Evolutionary conservation across 2,888 invertebrate genomes (phyloP), one percentile per base, ranked within the genome.

Genomic region (Acanthopleura granulata): DNA sequence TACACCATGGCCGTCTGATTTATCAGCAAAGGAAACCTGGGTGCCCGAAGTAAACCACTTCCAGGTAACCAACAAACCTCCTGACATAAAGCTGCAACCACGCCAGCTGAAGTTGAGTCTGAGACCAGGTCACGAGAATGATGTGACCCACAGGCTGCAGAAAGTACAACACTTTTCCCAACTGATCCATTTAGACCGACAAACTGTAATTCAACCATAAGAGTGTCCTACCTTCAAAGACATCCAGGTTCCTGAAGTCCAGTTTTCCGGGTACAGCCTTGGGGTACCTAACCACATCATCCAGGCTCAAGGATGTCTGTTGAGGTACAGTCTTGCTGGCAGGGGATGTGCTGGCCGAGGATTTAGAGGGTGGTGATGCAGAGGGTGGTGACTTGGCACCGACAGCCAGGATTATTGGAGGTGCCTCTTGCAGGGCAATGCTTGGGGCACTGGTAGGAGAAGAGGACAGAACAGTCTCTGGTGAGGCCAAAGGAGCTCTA

Each of bases 171-270:
- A 40, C 40, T 40, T 6, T 3, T 40, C n/a, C n/a, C 40, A 40
- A 40, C 40, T 40, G 40, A 40, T 3, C 3, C 40, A 40, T 40
- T 9, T 6, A 40, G 40, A 40, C 40, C 40, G 9, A 40, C 9
- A 40, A n/a, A 40, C 9, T 40, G 40, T 9, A 40, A 6, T 40
- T 40, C 4, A 6, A 40, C 9, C 9, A 9, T 40, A 40, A 6
- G 40, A n/a, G n/a, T n/a, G n/a, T n/a, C n/a, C n/a, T 92, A 96
- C 97, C 97, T 94, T 97, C 96, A 92, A 97, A 97, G 91, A 96
- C 96, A 91, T 97, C 95, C 90, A 95, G 95, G 79, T 95, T 93
- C 87, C 94, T 94, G 91, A 95, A 95, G 92, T 96, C 95, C 84
- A 96, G 92, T 91, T 96, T 96, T 89, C 95, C 95, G 3, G 95